Conservation (phyloP, 2,113 vertebrate genomes). For the Myanophis thanlyinensis region DNA sequence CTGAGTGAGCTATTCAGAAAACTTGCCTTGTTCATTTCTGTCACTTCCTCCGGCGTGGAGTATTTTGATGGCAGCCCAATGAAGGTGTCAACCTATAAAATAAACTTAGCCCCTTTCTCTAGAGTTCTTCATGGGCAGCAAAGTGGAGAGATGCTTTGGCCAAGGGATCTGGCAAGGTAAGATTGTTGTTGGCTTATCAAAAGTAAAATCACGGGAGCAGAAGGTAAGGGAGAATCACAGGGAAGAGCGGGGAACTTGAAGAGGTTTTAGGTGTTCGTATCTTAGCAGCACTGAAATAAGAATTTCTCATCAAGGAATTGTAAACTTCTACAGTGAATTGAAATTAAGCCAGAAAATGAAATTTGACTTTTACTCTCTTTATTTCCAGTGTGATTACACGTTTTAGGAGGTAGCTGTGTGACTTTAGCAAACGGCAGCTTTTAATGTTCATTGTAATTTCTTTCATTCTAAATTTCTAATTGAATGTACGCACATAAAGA, state of each 20-base stretch:
- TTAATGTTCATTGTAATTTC: background rate
- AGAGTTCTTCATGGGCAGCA: conserved; percentile 61
- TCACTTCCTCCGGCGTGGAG: conserved; percentile 7
- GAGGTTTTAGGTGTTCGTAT: background rate
- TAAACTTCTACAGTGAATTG: background rate
- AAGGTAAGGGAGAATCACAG: background rate
- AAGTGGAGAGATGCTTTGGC: conserved; percentile 71
- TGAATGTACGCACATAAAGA: rapidly evolving
- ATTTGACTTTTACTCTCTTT: background rate
- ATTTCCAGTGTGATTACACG: background rate
- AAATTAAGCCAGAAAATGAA: rapidly evolving
- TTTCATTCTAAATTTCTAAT: background rate
- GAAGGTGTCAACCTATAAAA: conserved; percentile 72
- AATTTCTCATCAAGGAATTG: rapidly evolving
- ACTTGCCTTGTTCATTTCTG: conserved; percentile 26
- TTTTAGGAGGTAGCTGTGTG: background rate
- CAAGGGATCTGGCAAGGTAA: conserved; percentile 71
- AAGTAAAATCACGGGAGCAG: background rate
- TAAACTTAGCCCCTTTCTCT: conserved; percentile 68
- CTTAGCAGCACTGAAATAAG: background rate
- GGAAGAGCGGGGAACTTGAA: background rate
- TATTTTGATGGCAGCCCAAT: conserved; percentile 59
- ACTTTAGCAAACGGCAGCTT: background rate
- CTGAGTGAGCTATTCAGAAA: conserved; percentile 50
- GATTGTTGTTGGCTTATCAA: conserved; percentile 40